phyloP scores from a whole-genome alignment of 2,113 vertebrate species.

The Tetrao urogallus region DNA sequence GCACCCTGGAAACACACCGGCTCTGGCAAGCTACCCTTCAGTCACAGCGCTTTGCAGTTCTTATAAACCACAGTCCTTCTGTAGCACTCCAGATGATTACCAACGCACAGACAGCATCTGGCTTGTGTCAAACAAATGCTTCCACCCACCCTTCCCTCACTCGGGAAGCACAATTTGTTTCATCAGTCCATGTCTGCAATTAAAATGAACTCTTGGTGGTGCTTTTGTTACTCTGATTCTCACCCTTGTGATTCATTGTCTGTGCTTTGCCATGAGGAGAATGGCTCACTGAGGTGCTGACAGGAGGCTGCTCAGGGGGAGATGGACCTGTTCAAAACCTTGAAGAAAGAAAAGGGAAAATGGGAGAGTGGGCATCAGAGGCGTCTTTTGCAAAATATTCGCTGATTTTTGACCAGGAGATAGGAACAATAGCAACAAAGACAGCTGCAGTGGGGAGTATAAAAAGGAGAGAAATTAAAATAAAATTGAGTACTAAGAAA shows the following conservation, averaged over 20 bases:
- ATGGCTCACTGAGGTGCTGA: background rate
- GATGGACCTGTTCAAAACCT: background rate
- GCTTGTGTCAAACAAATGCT: background rate
- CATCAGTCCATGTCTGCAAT: background rate
- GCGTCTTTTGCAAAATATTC: background rate
- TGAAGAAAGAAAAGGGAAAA: background rate
- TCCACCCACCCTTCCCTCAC: background rate
- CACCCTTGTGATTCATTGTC: background rate
- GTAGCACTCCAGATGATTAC: background rate
- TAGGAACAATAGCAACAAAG: background rate
- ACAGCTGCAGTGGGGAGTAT: background rate
- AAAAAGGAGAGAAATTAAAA: constrained; percentile 4
- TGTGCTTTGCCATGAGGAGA: background rate
- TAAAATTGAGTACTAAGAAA: constrained; percentile 1
- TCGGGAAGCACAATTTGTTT: background rate
- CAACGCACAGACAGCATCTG: background rate
- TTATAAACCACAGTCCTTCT: background rate
- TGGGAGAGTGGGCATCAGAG: background rate
- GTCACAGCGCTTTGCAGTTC: background rate
- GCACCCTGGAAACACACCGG: background rate
- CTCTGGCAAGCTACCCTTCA: background rate
- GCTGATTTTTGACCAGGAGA: background rate
- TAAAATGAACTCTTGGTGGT: background rate
- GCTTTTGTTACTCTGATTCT: background rate
- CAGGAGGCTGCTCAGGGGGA: background rate